Base-by-base conservation (phyloP, 2,888 invertebrate genomes). In the Thereva unica region DNA sequence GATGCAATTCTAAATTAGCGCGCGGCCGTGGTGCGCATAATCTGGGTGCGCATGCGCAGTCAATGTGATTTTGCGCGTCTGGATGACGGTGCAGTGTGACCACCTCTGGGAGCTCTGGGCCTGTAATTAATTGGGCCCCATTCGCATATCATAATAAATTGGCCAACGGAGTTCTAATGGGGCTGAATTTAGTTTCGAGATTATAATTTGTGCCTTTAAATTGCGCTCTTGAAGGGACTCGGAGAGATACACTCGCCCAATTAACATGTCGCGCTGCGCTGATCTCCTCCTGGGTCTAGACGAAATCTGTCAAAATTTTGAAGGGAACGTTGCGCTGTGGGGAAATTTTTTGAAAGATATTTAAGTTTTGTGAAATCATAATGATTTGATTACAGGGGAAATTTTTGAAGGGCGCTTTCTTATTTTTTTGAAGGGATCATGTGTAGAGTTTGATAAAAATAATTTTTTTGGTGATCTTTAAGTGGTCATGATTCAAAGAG, bases 71-170 rank as follows among this genome's bases (percentile, higher is more conserved):
- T n/a, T 12, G 59, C 38, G 34, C 59, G 38, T 38, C 37, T 59
- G 38, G 37, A 38, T 12, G 9, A 8, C 44, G 52, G 44, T 44
- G 10, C 64, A 42, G 41, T 35, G 64, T 53, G 42, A 52, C 44
- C 42, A 53, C 23, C 44, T 41, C 35, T 52, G 12, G 40, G 61
- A 35, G 44, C 37, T 35, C 44, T 42, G 9, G 35, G 37, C n/a
- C 53, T 37, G 41, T 64, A 64, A 64, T 64, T 64, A 53, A 64
- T 64, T 64, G 64, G 53, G 42, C n/a, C 52, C 5, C 53, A 64
- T 42, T 64, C 53, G 37, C 64, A 64, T 64, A 52, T 64, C 53
- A 64, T 64, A 64, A 64, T 64, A 64, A 64, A 64, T 64, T 64
- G 64, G 42, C 35, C 23, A 23, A 23, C 23, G n/a, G 41, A 50